Conservation (phyloP, 2,888 invertebrate species). For the Polymixis lichenea region DNA sequence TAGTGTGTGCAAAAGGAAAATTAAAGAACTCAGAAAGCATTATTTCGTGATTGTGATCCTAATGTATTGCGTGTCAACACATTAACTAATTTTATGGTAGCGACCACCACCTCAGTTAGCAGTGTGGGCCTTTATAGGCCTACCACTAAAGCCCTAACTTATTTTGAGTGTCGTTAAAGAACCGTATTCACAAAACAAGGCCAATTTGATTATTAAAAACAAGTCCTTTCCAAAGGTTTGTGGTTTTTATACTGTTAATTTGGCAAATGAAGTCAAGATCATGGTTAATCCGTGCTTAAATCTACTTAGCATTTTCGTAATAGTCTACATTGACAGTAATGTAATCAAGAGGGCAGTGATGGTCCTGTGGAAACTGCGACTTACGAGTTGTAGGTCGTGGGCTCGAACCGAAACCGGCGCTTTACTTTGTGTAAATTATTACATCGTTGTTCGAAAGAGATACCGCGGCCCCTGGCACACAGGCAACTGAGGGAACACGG, state of each 20-base stretch:
- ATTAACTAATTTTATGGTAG: conserved; percentile 44
- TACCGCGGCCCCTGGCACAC: no score
- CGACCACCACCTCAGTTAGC: background rate
- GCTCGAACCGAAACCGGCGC: no score
- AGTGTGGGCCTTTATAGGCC: conserved; percentile 25
- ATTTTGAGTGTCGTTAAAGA: background rate
- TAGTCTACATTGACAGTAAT: no score
- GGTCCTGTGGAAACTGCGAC: no score
- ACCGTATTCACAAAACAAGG: background rate
- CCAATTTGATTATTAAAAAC: background rate
- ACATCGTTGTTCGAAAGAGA: no score
- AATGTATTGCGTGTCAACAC: conserved; percentile 42
- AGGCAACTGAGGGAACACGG: no score
- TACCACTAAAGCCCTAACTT: background rate
- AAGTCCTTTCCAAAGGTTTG: background rate
- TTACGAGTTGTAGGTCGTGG: no score
- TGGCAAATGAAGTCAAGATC: background rate
- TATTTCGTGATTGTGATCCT: conserved; percentile 25
- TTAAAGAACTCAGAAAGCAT: background rate
- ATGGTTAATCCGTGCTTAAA: background rate
- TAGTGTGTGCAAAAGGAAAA: background rate
- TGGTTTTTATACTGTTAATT: background rate
- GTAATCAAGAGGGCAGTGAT: no score
- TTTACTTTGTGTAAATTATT: no score
- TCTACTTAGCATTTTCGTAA: background rate